A percentile compares a stretch with the other conserved stretches of the same genome.
Conservation (phyloP, 2,113 vertebrate species). For the Dasyurus viverrinus region DNA sequence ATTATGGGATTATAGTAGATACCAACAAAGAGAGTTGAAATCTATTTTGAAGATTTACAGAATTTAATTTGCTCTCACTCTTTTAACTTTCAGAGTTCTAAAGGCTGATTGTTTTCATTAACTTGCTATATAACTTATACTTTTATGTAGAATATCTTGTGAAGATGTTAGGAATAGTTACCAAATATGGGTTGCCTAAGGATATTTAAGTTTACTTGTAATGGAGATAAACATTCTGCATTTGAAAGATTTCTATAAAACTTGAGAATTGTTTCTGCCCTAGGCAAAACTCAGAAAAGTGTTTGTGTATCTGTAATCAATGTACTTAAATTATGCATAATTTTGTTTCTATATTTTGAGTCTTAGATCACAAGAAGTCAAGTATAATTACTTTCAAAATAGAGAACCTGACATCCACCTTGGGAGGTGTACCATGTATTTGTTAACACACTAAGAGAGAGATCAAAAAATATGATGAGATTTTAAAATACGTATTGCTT, state of each 20-base stretch:
- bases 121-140: slow-evolving; percentile 69
- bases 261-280: slow-evolving; percentile 77
- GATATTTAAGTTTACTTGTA: slow-evolving; percentile 80
- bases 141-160: slow-evolving; percentile 73
- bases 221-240: slow-evolving; percentile 74
- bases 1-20: slow-evolving; percentile 71
- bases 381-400: slow-evolving; percentile 83
- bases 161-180: slow-evolving; percentile 77
- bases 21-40: slow-evolving; percentile 51
- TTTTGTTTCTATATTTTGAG: slow-evolving; percentile 82
- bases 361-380: slow-evolving; percentile 82
- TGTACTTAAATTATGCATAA: slow-evolving; percentile 82
- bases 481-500: slow-evolving; percentile 71
- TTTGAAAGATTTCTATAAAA: slow-evolving; percentile 82
- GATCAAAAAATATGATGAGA: slow-evolving; percentile 74
- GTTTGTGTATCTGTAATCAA: slow-evolving; percentile 82
- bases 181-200: slow-evolving; percentile 78
- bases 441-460: slow-evolving; percentile 71
- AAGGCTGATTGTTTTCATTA: slow-evolving; percentile 75
- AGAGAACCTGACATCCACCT: slow-evolving; percentile 75
- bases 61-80: slow-evolving; percentile 57
- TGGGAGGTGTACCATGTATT: slow-evolving; percentile 63
- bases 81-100: slow-evolving; percentile 76
- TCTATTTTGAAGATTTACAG: slow-evolving; percentile 72
- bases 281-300: slow-evolving; percentile 79